Conservation (phyloP, 2,888 invertebrate species). For the Epistrophella euchroma region DNA sequence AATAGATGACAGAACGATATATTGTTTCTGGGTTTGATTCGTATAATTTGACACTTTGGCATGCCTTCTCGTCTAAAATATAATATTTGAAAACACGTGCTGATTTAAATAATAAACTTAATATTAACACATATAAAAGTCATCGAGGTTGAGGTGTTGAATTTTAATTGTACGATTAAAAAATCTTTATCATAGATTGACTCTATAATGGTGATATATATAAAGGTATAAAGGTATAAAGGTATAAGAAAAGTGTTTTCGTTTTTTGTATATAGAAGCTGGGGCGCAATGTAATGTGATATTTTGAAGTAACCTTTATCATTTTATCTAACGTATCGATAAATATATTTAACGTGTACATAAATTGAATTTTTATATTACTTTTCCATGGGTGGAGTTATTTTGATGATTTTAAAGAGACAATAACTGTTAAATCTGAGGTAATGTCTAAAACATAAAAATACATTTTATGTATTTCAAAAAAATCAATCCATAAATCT, state of each 20-base stretch:
- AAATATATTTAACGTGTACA: neutral
- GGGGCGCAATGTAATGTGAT: constrained; percentile 29
- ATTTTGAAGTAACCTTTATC: constrained; percentile 24
- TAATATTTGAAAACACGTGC: constrained; percentile 81
- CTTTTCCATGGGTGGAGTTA: constrained; percentile 3
- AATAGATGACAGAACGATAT: constrained; percentile 60
- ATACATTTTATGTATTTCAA: no score
- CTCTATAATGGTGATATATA: constrained; percentile 30
- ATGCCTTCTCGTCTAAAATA: constrained; percentile 71
- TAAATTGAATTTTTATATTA: neutral
- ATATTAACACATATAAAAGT: constrained; percentile 84
- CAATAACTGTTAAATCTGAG: neutral
- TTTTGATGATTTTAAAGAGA: neutral
- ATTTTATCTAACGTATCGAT: neutral
- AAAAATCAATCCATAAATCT: no score
- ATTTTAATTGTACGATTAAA: constrained; percentile 83
- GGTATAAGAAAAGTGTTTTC: neutral
- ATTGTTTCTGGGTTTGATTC: constrained; percentile 59
- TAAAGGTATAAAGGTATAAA: constrained; percentile 41
- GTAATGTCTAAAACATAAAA: neutral
- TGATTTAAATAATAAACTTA: constrained; percentile 84
- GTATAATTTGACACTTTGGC: constrained; percentile 73
- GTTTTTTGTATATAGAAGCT: neutral
- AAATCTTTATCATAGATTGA: constrained; percentile 40
- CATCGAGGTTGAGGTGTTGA: constrained; percentile 81